These are phyloP conservation scores for Diacarnus erythraeanus DNA, from an alignment of 37 sponge, comb jelly and placozoan genomes.

Conservation along the genomic window DNA sequence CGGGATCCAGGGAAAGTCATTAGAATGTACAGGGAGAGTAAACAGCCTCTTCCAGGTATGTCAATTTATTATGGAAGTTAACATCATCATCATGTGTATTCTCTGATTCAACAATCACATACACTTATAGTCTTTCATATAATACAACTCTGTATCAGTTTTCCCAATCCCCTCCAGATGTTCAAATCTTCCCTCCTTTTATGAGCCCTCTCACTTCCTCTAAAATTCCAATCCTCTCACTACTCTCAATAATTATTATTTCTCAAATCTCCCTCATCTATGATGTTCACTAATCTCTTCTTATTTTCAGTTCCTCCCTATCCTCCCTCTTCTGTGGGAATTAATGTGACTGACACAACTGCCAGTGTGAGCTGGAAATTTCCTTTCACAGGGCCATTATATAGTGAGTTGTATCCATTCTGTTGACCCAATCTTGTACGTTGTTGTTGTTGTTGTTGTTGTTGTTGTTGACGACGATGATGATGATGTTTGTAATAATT, in stretches of 20 bases:
- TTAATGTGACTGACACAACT: background rate
- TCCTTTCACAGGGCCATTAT: conserved; percentile 4
- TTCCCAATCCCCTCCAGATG: too few relatives aligned
- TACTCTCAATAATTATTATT: too few relatives aligned
- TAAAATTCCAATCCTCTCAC: too few relatives aligned
- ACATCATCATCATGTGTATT: too few relatives aligned
- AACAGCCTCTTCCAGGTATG: conserved; percentile 24
- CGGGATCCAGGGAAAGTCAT: background rate
- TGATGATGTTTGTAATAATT: background rate
- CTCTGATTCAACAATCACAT: too few relatives aligned
- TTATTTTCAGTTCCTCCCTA: conserved; percentile 18
- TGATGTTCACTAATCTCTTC: too few relatives aligned
- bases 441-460: background rate
- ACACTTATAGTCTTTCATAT: too few relatives aligned
- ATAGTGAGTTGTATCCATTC: conserved; percentile 9
- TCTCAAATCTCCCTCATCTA: too few relatives aligned
- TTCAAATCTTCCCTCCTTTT: too few relatives aligned
- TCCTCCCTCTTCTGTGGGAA: conserved; percentile 3
- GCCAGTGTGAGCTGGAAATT: conserved; percentile 18
- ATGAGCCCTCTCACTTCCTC: too few relatives aligned
- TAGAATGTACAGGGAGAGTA: background rate
- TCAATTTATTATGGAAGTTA: too few relatives aligned
- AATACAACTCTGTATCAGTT: too few relatives aligned
- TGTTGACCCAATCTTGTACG: background rate
- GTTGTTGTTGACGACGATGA: background rate